phyloP scores from a whole-genome alignment of 64 coral and sea anemone species.

The Montipora capricornis region DNA sequence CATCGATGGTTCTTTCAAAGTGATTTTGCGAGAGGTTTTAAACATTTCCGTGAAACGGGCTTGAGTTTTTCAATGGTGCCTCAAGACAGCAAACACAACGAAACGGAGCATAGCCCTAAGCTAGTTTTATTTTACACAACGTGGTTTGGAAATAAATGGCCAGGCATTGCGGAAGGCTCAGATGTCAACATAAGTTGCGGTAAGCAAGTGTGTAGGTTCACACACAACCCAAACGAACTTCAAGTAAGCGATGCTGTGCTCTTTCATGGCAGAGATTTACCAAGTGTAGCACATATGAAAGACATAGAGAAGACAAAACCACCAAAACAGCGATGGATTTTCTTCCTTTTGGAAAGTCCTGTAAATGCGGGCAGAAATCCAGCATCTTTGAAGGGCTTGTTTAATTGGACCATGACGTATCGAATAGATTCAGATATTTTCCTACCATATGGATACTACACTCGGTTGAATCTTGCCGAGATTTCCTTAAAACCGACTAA shows the following conservation, averaged over 20 bases:
- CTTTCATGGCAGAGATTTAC: conserved; percentile 63
- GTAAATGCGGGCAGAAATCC: neutral
- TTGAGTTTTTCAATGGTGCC: too few relatives aligned
- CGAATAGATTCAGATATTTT: conserved; percentile 68
- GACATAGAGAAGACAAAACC: neutral
- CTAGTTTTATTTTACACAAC: neutral
- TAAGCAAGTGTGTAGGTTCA: neutral
- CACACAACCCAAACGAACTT: neutral
- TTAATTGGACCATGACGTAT: conserved; percentile 79
- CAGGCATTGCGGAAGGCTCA: neutral
- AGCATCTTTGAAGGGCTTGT: conserved; percentile 5
- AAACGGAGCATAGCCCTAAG: neutral
- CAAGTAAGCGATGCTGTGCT: neutral
- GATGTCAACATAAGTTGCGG: neutral
- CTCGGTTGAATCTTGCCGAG: neutral
- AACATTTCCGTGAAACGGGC: too few relatives aligned
- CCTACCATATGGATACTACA: conserved; percentile 54
- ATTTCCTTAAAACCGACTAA: neutral
- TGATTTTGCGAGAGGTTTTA: neutral
- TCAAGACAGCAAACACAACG: neutral
- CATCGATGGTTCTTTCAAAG: neutral
- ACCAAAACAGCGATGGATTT: conserved; percentile 73
- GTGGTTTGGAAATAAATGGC: neutral
- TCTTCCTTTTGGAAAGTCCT: conserved; percentile 51
- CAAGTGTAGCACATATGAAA: conserved; percentile 8